Conservation (phyloP, 2,888 invertebrate species). For the Patella caerulea region DNA sequence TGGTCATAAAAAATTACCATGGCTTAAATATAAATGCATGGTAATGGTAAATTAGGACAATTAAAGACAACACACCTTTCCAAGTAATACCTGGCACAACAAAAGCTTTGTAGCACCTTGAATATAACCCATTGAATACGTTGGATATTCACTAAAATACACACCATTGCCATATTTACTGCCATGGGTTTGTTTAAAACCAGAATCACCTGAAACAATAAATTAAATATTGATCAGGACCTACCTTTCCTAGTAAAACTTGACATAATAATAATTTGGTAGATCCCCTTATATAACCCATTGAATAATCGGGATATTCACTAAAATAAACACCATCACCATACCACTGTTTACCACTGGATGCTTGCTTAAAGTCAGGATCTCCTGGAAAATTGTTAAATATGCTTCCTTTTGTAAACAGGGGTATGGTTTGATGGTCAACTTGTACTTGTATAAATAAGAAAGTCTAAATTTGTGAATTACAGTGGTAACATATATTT, state of each 20-base stretch:
- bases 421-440: no score
- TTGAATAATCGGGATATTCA: constrained; percentile 36
- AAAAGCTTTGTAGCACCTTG: constrained; percentile 51
- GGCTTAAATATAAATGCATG: no score
- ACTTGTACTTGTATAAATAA: no score
- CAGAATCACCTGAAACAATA: not conserved
- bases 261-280: constrained; percentile 26
- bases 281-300: constrained; percentile 33
- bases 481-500: no score
- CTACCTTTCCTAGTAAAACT: constrained; percentile 30
- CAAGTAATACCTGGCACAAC: constrained; percentile 59
- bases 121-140: constrained; percentile 60
- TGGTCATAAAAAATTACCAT: no score
- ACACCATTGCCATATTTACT: constrained; percentile 45
- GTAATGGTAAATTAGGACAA: no score
- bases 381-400: not conserved
- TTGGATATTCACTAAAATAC: constrained; percentile 63
- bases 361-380: not conserved
- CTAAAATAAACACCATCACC: constrained; percentile 37
- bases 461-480: no score
- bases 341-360: constrained; percentile 19
- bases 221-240: not conserved
- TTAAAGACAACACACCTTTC: constrained; percentile 46
- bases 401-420: no score
- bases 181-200: not conserved